Evolutionary conservation across 1,140 invertebrate genomes (phyloP), one percentile per base, ranked within the genome.

Genomic region (Papilio aristodemus): DNA sequence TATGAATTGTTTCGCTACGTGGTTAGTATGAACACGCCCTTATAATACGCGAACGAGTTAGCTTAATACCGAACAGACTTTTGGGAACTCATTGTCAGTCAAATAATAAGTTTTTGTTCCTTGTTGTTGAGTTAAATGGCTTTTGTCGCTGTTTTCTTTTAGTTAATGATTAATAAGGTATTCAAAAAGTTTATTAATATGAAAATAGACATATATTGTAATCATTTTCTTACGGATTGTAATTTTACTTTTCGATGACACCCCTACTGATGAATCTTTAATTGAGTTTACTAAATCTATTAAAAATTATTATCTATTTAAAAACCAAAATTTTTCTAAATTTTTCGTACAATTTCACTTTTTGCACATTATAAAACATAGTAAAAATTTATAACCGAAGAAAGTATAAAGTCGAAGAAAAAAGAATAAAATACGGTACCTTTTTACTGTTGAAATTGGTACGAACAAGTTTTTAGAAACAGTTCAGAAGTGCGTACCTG

Each of bases 41-140:
- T 62, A 62, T 10, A 19, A 60, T 37, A 37, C 32, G 32, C 32
- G 32, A 17, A 62, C 17, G 27, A 62, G 36, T 36, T 38, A 38
- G 59, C 59, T 11, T 22, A 38, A 62, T 27, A 62, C 59, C 14
- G 59, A 37, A 36, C 46, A 38, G 32, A 62, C 32, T 62, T 62
- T 62, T 19, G 59, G 38, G 59, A 62, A 38, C 32, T 39, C 43
- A 71, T 74, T 71, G 70, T 46, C 39, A 74, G 71, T 74, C 69
- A 69, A 68, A 67, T 19, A 36, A 62, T 39, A 8, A 32, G 14
- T 62, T n/a, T 62, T 62, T 62, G 36, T 37, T 9, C 4, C 32
- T 37, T 13, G 17, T 62, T 38, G 38, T 37, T 37, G 59, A 32
- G 59, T 38, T 38, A 62, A 62, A 62, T 62, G 59, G 59, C 14